A percentile compares a stretch with the other conserved stretches of the same genome.
phyloP scores from a whole-genome alignment of 2,888 invertebrate species.

The Zootermopsis nevadensis region DNA sequence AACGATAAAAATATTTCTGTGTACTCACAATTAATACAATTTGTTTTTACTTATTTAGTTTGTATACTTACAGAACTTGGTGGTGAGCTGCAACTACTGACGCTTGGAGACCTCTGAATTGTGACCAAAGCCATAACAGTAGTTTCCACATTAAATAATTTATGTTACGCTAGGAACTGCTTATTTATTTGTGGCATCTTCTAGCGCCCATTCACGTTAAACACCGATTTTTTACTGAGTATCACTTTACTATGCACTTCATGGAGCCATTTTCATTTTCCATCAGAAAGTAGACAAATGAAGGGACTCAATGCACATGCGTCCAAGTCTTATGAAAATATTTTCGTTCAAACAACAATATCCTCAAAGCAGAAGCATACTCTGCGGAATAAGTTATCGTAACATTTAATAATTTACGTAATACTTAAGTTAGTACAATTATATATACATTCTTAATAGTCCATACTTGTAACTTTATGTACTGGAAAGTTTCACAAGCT shows the following conservation, averaged over 20 bases:
- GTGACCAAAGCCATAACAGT: conserved; percentile 75
- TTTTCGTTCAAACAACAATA: neutral
- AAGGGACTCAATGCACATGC: conserved; percentile 42
- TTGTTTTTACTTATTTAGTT: neutral
- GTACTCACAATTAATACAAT: neutral
- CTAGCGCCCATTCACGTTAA: neutral
- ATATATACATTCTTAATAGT: no score
- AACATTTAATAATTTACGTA: no score
- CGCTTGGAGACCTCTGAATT: conserved; percentile 78
- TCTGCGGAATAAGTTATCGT: no score
- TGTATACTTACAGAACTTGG: conserved; percentile 68
- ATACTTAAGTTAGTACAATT: no score
- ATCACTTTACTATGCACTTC: conserved; percentile 13
- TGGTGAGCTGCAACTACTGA: conserved; percentile 70
- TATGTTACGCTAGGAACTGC: neutral
- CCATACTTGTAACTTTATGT: no score
- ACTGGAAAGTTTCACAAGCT: no score
- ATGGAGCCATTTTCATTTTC: conserved; percentile 49
- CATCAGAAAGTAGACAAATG: conserved; percentile 38
- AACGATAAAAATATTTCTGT: no score
- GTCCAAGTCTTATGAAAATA: conserved; percentile 20
- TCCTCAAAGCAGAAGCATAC: neutral
- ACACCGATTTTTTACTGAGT: neutral
- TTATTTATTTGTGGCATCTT: neutral
- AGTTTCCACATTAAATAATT: conserved; percentile 10